A percentile compares a stretch with the other conserved stretches of the same genome.
These are phyloP conservation scores for Anastatus disparis DNA, from an alignment of 1,140 invertebrate genomes.

Conservation along the genomic window DNA sequence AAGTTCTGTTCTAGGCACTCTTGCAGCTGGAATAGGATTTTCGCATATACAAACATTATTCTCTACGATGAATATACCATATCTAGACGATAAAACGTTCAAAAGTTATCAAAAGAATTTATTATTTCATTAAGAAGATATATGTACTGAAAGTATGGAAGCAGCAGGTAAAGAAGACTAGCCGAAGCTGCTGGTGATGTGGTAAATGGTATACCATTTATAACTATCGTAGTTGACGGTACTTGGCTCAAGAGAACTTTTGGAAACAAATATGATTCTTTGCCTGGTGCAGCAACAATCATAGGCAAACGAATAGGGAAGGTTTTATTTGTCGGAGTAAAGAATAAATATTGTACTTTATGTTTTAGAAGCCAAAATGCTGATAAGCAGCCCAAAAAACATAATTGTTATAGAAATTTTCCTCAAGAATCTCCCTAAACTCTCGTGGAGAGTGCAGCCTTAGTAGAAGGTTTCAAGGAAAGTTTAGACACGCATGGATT, in stretches of 20 bases:
- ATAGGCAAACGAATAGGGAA: conserved; percentile 43
- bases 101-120: conserved; percentile 3
- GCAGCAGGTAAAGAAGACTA: conserved; percentile 16
- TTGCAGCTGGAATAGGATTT: conserved; percentile 6
- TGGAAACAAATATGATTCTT: conserved; percentile 49
- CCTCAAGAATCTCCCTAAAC: conserved; percentile 53
- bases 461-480: conserved; percentile 58
- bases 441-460: conserved; percentile 62
- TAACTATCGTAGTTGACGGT: conserved; percentile 50
- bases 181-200: conserved; percentile 31
- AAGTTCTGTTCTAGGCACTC: conserved; percentile 21
- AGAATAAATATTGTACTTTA: conserved; percentile 52
- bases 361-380: conserved; percentile 34
- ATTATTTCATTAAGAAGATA: background rate
- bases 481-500: conserved; percentile 55
- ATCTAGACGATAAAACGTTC: conserved; percentile 29
- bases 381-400: conserved; percentile 16
- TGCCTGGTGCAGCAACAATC: conserved; percentile 50
- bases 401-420: conserved; percentile 38
- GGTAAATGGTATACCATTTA: conserved; percentile 43
- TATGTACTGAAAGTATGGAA: conserved; percentile 25
- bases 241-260: conserved; percentile 53
- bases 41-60: conserved; percentile 18
- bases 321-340: conserved; percentile 46
- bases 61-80: conserved; percentile 21